Base-by-base conservation (phyloP, 1,140 invertebrate genomes). In the Drosophila sulfurigaster region DNA sequence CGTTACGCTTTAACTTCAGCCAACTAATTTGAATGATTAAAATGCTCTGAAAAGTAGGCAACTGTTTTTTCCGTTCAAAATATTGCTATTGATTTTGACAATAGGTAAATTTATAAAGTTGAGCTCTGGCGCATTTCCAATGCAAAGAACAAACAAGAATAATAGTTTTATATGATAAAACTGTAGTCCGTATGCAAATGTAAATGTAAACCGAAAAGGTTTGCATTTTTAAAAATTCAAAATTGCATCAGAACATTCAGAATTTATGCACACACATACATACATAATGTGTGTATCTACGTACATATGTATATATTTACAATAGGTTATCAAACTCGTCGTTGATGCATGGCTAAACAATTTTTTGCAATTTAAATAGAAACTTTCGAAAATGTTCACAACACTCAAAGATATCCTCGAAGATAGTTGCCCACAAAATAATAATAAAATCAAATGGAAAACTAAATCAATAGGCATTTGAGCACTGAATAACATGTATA, bases 131-230 rank as follows among this genome's bases (percentile, higher is more conserved):
- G 3, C 15, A 57, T 41, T 41, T 41, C 13, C 32, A 57, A 41
- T 56, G 54, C 54, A 13, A 41, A 57, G 32, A 38, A n/a, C 16
- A 57, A 41, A 41, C 54, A 16, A 15, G 32, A 20, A 41, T 57
- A 57, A 11, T 43, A 41, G 13, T 57, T 57, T 20, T 6, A 32
- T 38, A 41, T 48, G 46, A 48, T 48, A 20, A 48, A 48, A 48
- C 5, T 20, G 7, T 6, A 48, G 16, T 48, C 2, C 46, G 6
- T 13, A n/a, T 43, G 41, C 41, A 43, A 43, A 32, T 63, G 46
- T 83, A 82, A 82, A 82, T 82, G 75, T 82, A 25, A 49, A 30
- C 28, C 28, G 10, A 54, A 35, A 54, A 10, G 28, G 54, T 57
- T 57, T 57, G 54, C 35, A 41, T 57, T 15, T 41, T 57, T 57